Base-by-base conservation (phyloP, 2,113 vertebrate species). In the Alectura lathami region DNA sequence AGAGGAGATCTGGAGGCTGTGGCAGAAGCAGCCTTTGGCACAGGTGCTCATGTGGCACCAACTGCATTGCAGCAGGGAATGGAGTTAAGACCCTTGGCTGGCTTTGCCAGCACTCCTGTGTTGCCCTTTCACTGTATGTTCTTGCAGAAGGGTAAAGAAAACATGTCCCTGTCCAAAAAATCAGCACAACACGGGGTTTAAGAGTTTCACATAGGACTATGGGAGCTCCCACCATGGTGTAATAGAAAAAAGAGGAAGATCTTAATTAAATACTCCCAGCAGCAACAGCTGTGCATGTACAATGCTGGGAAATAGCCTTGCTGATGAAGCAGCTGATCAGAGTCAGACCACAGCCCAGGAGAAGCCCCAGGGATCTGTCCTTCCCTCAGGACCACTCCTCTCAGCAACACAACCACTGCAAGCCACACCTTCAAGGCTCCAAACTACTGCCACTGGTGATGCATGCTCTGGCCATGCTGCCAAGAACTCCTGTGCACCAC, bases 51-150 rank as follows among this genome's bases (percentile, higher is more conserved):
- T 59, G 36, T 6, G 34, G 36, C 30, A 36, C 8, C 63, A 45
- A 0, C 68, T 64, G 34, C 36, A 22, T 9, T 66, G 51, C 70
- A 86, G 67, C 43, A 73, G 21, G n/a, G 72, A 90, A 43, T 54
- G 63, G 57, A 22, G 48, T 59, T 50, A 29, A 32, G 0, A 1
- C 56, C 27, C 29, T 51, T 82, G 66, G 16, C n/a, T 57, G 18
- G 23, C 63, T 27, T 69, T 86, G 36, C 32, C 34, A 68, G 29
- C 1, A 2, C 69, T 53, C 45, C 69, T 62, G 21, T 36, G 24
- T 36, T 0, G 0, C 32, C 8, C 62, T 76, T 74, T 74, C 4
- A 1, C 74, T 0, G 0, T 43, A 66, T 9, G 11, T 8, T 7
- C 48, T 62, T 47, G 50, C 63, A 64, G 48, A 53, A 50, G 16